phyloP scores from a whole-genome alignment of 2,888 invertebrate species.

The Microchrysa polita region DNA sequence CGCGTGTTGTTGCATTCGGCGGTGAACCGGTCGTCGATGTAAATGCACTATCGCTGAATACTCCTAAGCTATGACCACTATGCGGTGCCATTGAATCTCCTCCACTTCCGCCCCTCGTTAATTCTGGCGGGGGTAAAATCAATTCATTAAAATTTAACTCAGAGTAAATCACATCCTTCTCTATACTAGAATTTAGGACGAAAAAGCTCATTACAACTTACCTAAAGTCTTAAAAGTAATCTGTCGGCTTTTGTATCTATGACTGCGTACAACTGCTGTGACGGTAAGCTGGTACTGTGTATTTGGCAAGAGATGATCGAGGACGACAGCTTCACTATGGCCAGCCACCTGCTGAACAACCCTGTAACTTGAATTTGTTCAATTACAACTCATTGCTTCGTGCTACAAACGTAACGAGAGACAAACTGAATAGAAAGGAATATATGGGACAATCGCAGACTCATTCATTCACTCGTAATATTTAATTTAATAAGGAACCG shows the following conservation, averaged over 20 bases:
- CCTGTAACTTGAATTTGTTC: conserved; percentile 88
- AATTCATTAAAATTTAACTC: background rate
- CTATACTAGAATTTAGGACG: conserved; percentile 51
- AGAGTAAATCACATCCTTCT: too few species aligned
- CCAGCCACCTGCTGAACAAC: conserved; percentile 91
- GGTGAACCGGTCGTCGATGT: conserved; percentile 40
- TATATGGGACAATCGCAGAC: conserved; percentile 25
- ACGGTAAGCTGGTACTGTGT: conserved; percentile 90
- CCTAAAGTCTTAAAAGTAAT: conserved; percentile 91
- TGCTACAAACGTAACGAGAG: conserved; percentile 43
- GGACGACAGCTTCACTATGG: conserved; percentile 85
- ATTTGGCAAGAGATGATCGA: conserved; percentile 83
- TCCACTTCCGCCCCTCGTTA: conserved; percentile 53
- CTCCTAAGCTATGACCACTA: conserved; percentile 55
- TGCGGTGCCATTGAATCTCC: conserved; percentile 65
- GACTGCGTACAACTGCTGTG: conserved; percentile 83
- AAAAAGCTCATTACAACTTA: conserved; percentile 59
- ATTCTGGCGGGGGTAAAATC: conserved; percentile 15
- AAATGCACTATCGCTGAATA: conserved; percentile 56
- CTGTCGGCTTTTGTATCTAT: conserved; percentile 84
- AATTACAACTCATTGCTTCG: conserved; percentile 65
- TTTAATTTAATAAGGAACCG: too few species aligned
- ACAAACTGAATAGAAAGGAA: conserved; percentile 27
- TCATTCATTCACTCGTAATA: background rate
- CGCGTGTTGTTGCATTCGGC: conserved; percentile 59